Evolutionary conservation across 2,888 invertebrate genomes (phyloP).

Genomic region (Leucoma salicis): DNA sequence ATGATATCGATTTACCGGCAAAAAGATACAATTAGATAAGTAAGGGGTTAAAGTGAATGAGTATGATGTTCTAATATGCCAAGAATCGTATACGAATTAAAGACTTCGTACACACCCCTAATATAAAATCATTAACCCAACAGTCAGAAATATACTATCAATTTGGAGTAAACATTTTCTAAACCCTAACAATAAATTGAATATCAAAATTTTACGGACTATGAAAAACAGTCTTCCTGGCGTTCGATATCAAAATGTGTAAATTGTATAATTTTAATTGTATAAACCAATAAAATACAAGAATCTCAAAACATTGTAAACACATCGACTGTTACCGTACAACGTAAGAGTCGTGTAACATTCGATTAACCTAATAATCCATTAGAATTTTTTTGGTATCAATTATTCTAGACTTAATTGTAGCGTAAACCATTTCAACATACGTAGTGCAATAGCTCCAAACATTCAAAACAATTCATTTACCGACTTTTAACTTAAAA

Average conservation of each 20-base stretch:
- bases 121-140: slow-evolving; percentile 27
- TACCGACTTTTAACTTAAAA: slow-evolving; percentile 7
- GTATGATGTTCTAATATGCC: no score
- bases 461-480: neutral
- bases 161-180: slow-evolving; percentile 58
- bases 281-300: slow-evolving; percentile 70
- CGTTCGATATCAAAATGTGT: slow-evolving; percentile 75
- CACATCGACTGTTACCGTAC: slow-evolving; percentile 40
- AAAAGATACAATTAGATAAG: no score
- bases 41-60: no score
- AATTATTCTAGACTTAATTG: slow-evolving; percentile 42
- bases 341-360: slow-evolving; percentile 37
- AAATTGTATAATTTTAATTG: slow-evolving; percentile 73
- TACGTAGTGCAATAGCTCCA: slow-evolving; percentile 11
- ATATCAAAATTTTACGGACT: slow-evolving; percentile 78
- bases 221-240: slow-evolving; percentile 81
- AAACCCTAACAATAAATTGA: slow-evolving; percentile 71
- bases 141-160: slow-evolving; percentile 31
- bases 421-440: slow-evolving; percentile 27
- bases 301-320: slow-evolving; percentile 69
- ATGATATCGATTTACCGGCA: no score
- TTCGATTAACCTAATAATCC: slow-evolving; percentile 42
- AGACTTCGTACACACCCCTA: slow-evolving; percentile 7
- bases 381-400: slow-evolving; percentile 62
- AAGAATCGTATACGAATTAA: neutral